A percentile compares a stretch with the other conserved stretches of the same genome.
phyloP scores from a whole-genome alignment of 2,113 vertebrate genomes.

The Haliaeetus leucogaster region DNA sequence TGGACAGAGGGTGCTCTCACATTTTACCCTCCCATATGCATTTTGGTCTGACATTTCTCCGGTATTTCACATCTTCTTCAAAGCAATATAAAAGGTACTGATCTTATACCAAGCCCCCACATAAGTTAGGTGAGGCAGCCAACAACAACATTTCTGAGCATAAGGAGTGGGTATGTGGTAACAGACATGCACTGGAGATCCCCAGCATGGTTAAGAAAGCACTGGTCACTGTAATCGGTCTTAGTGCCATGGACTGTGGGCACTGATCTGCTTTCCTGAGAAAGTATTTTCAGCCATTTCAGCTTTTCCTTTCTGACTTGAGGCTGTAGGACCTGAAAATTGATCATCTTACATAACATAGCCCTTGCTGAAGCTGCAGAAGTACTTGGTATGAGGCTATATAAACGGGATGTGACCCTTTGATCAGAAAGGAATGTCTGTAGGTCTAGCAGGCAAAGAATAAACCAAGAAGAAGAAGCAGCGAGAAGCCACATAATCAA shows the following conservation, averaged over 20 bases:
- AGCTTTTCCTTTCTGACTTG: neutral
- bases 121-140: neutral
- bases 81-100: neutral
- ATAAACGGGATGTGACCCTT: neutral
- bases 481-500: neutral
- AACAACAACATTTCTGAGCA: neutral
- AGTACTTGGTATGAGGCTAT: neutral
- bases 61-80: neutral
- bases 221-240: neutral
- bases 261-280: neutral
- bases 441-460: neutral
- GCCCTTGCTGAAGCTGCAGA: neutral
- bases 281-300: neutral
- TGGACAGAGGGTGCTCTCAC: neutral
- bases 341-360: neutral
- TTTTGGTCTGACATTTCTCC: neutral
- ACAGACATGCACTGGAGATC: neutral
- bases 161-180: neutral
- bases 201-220: neutral
- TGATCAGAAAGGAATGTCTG: neutral
- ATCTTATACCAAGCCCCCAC: neutral
- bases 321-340: neutral
- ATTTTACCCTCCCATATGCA: neutral
- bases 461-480: neutral
- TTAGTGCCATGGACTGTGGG: neutral